phyloP scores from a whole-genome alignment of 1,140 invertebrate species.

The Papilio machaon region DNA sequence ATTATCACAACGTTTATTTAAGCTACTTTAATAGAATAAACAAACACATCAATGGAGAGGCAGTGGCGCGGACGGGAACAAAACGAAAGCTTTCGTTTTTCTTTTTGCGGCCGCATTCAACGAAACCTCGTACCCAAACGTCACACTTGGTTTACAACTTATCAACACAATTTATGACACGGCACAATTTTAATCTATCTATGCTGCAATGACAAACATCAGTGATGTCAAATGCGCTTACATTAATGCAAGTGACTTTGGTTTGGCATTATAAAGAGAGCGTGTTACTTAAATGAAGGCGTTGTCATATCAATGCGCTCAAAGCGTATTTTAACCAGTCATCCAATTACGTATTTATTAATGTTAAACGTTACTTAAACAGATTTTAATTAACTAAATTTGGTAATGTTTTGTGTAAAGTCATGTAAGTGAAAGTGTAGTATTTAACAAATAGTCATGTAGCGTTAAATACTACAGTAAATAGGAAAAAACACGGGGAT shows the following conservation, averaged over 20 bases:
- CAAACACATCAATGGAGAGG: slow-evolving; percentile 62
- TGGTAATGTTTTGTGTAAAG: not conserved
- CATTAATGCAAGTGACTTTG: slow-evolving; percentile 28
- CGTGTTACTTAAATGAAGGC: slow-evolving; percentile 8
- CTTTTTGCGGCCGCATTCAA: slow-evolving; percentile 56
- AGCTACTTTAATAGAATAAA: slow-evolving; percentile 47
- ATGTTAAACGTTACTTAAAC: not conserved
- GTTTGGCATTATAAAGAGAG: slow-evolving; percentile 14
- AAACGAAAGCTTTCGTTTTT: slow-evolving; percentile 58
- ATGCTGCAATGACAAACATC: slow-evolving; percentile 27
- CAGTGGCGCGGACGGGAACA: slow-evolving; percentile 52
- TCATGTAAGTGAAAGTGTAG: slow-evolving; percentile 9
- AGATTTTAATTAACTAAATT: not conserved
- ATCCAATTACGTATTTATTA: slow-evolving; percentile 15
- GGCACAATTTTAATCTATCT: slow-evolving; percentile 36
- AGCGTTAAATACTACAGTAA: not conserved
- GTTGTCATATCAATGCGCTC: slow-evolving; percentile 10
- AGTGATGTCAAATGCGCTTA: slow-evolving; percentile 37
- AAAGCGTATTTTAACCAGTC: slow-evolving; percentile 3
- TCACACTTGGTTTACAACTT: slow-evolving; percentile 49
- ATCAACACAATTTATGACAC: slow-evolving; percentile 51
- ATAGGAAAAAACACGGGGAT: not conserved
- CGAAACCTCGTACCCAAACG: slow-evolving; percentile 17
- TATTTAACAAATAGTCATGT: not conserved
- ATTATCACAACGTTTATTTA: not conserved